These are phyloP conservation scores for Fundulus diaphanus DNA, from an alignment of 2,797 vertebrate genomes.

Conservation along the genomic window DNA sequence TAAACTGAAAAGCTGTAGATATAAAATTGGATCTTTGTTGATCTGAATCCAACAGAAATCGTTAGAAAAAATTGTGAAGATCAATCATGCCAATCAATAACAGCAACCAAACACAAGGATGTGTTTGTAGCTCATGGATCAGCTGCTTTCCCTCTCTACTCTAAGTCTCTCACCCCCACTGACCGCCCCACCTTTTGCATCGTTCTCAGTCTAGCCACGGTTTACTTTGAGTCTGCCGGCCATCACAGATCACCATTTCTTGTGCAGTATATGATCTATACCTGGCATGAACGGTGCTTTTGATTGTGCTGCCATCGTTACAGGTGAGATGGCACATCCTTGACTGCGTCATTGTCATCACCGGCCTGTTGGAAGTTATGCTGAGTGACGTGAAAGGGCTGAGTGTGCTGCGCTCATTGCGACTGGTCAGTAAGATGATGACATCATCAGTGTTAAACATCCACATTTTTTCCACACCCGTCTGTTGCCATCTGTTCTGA, in stretches of 20 bases:
- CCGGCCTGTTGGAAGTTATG: conserved; percentile 86
- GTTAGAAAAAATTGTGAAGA: too few species aligned
- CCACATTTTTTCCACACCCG: neutral
- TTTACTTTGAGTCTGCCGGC: too few species aligned
- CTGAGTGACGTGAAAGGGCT: conserved; percentile 84
- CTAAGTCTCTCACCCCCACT: too few species aligned
- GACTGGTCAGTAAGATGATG: conserved; percentile 77
- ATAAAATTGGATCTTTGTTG: too few species aligned
- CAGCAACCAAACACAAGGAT: too few species aligned
- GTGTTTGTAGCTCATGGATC: too few species aligned
- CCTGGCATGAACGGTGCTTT: neutral
- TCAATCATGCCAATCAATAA: too few species aligned
- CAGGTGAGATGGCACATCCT: conserved; percentile 93
- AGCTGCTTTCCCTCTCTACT: too few species aligned
- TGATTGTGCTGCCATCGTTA: conserved; percentile 54
- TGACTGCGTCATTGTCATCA: conserved; percentile 88
- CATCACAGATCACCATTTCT: neutral
- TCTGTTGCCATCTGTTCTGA: neutral
- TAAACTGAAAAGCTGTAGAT: too few species aligned
- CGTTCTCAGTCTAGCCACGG: neutral
- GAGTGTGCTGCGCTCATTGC: conserved; percentile 84
- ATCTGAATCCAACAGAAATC: too few species aligned
- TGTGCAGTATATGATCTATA: neutral
- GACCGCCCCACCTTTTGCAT: too few species aligned
- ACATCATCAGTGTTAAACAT: neutral